Percentiles rank a stretch among this genome's conserved stretches.
phyloP scores from a whole-genome alignment of 2,113 vertebrate genomes.

The Gavialis gangeticus region DNA sequence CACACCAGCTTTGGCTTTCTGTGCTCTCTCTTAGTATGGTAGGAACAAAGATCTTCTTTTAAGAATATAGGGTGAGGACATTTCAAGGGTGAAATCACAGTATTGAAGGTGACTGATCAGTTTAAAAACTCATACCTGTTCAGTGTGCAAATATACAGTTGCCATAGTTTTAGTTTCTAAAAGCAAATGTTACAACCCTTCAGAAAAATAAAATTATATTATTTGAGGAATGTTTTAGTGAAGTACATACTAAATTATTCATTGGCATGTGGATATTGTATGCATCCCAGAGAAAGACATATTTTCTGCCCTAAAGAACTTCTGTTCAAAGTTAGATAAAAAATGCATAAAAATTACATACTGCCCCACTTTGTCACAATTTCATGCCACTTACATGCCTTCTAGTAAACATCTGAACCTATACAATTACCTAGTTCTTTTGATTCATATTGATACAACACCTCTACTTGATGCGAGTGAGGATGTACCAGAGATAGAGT shows the following conservation, averaged over 20 bases:
- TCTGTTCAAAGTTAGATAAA: neutral
- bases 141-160: accelerated
- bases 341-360: neutral
- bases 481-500: neutral
- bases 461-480: neutral
- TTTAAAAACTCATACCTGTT: neutral
- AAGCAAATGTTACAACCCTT: neutral
- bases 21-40: neutral
- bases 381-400: neutral
- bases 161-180: neutral
- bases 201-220: neutral
- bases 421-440: neutral
- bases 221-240: neutral
- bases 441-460: neutral
- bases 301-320: neutral
- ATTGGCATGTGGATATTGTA: neutral
- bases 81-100: slow-evolving; percentile 2
- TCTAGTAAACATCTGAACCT: neutral
- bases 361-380: neutral
- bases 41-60: neutral
- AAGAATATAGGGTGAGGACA: neutral
- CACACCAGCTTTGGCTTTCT: neutral
- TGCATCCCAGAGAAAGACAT: neutral
- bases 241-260: neutral
- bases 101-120: neutral